Evolutionary conservation across 1,140 invertebrate genomes (phyloP), one percentile per base, ranked within the genome.

Genomic region (Drosophila dunni): DNA sequence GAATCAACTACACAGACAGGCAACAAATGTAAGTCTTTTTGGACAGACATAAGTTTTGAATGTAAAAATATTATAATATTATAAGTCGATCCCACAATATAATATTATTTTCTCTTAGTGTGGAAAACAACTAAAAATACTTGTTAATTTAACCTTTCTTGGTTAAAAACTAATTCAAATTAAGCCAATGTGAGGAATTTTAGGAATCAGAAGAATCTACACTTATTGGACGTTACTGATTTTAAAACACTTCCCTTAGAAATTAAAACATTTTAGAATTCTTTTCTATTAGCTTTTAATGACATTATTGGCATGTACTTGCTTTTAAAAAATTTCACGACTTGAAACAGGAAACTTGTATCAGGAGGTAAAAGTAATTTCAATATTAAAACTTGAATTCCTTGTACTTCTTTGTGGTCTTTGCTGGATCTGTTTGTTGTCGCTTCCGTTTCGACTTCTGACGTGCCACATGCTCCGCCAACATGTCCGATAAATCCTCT

Each of bases 401-500:
- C 93, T 99, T 99, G 94, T 99, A 98, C 94, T 99, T 99, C 93
- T 99, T 99, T 84, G 96, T 95, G 92, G 98, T 98, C 7, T 96
- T 95, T 93, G 98, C 98, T 8, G 96, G 95, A 90, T 97, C 97
- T 60, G 96, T 96, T 93, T 98, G 97, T 85, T 98, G 97, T 46
- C 97, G 94, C 91, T 98, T 98, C 74, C 98, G 94, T 93, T 99
- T 98, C 91, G 96, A 96, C 94, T 97, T 98, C 92, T 99, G 97
- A 79, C 98, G 95, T 20, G 98, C 97, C 17, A 98, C 97, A 93
- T 99, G 98, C 93, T 99, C 98, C 20, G 98, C 98, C 69, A 99
- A 95, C 98, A 99, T 99, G 91, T 99, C 98, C 17, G 97, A 98
- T 10, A 99, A 94, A 94, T 99, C 99, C 93, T 99, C 99, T 74